Evolutionary conservation across 2,113 vertebrate species (phyloP).

Genomic region (Sphyrna mokarran): DNA sequence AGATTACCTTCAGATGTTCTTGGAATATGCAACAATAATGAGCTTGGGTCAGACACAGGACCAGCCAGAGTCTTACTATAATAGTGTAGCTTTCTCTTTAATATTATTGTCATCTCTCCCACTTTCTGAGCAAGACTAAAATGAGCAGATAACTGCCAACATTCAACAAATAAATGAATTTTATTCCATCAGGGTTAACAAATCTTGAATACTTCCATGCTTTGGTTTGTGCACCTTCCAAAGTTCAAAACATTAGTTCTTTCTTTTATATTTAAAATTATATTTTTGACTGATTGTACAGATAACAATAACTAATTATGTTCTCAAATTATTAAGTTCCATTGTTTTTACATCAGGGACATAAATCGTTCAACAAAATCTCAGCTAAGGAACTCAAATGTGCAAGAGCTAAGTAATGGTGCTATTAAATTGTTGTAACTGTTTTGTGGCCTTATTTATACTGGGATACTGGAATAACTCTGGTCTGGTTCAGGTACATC

Average conservation of each 20-base stretch:
- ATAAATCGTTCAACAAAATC: not conserved
- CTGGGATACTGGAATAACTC: no score
- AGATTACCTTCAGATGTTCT: not conserved
- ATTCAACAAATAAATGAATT: not conserved
- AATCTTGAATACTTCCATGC: not conserved
- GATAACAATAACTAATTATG: not conserved
- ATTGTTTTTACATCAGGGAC: not conserved
- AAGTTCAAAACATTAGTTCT: not conserved
- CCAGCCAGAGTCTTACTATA: not conserved
- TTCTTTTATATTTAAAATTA: slow-evolving; percentile 1
- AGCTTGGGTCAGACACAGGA: not conserved
- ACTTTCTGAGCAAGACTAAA: not conserved
- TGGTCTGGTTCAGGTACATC: no score
- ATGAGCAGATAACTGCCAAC: not conserved
- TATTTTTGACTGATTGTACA: not conserved
- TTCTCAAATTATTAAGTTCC: not conserved
- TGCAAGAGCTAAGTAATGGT: not conserved
- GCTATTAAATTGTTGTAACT: not conserved
- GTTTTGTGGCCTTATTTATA: no score
- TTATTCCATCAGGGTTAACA: not conserved
- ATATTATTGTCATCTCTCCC: not conserved
- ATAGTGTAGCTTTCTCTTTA: not conserved
- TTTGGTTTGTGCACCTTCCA: not conserved
- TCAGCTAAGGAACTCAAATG: not conserved
- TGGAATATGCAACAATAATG: not conserved